These are phyloP conservation scores for Brachirus orientalis DNA, from an alignment of 2,113 vertebrate genomes.

Conservation along the genomic window DNA sequence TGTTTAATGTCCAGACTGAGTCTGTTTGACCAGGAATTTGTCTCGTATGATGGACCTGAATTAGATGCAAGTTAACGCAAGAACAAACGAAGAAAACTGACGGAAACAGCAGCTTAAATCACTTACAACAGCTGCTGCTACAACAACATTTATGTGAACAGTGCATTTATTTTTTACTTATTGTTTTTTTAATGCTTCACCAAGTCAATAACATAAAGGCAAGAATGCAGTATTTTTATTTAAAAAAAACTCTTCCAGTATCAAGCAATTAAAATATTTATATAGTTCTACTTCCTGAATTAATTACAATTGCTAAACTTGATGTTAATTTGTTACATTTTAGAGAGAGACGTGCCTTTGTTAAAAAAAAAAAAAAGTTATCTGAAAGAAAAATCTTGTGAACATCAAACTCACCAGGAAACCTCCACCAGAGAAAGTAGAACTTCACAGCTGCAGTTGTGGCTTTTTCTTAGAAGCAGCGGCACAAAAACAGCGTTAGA, in stretches of 20 bases:
- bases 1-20: conserved; percentile 12
- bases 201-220: too few relatives aligned
- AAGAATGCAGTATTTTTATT: too few relatives aligned
- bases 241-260: too few relatives aligned
- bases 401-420: conserved; percentile 71
- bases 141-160: too few relatives aligned
- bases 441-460: conserved; percentile 30
- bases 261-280: not conserved
- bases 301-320: not conserved
- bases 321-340: not conserved
- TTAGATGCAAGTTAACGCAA: not conserved
- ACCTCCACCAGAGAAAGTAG: conserved; percentile 40
- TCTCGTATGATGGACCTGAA: too few relatives aligned
- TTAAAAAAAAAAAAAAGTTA: too few relatives aligned
- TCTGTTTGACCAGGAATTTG: not conserved
- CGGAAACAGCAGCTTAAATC: conserved; percentile 1
- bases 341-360: too few relatives aligned
- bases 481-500: not conserved
- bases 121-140: too few relatives aligned
- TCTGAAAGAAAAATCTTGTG: not conserved
- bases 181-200: too few relatives aligned
- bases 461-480: not conserved
- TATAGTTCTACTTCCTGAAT: conserved; percentile 9
- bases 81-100: conserved; percentile 42
- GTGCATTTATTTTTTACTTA: too few relatives aligned